These are phyloP conservation scores for Trachythela sp. DNA, from an alignment of 64 coral and sea anemone genomes.

Conservation along the genomic window DNA sequence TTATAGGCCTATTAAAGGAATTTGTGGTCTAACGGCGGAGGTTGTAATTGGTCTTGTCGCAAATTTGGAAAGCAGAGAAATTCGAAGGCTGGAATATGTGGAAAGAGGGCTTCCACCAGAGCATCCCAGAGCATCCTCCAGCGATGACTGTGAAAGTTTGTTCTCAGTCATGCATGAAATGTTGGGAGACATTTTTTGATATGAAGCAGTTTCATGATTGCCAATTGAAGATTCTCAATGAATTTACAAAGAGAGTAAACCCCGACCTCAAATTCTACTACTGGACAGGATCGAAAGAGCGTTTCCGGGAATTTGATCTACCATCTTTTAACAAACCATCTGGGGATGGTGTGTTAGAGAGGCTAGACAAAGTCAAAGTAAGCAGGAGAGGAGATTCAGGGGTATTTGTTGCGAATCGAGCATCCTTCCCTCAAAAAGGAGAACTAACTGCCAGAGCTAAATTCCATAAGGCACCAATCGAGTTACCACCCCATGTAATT, in stretches of 20 bases:
- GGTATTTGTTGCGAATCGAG: conserved; percentile 63
- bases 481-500: conserved; percentile 62
- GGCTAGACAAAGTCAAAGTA: conserved; percentile 31
- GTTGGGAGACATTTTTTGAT: conserved; percentile 40
- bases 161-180: conserved; percentile 49
- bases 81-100: conserved; percentile 21
- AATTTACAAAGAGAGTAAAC: neutral
- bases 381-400: conserved; percentile 56
- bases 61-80: conserved; percentile 42
- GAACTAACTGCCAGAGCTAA: conserved; percentile 46
- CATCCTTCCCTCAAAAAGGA: conserved; percentile 57
- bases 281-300: conserved; percentile 50
- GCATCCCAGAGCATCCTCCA: conserved; percentile 38
- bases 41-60: conserved; percentile 45
- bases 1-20: conserved; percentile 43
- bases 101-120: conserved; percentile 33
- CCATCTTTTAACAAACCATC: conserved; percentile 49
- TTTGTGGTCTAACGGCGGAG: conserved; percentile 50
- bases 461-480: conserved; percentile 47
- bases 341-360: conserved; percentile 45
- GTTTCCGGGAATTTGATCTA: conserved; percentile 44
- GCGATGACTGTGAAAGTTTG: conserved; percentile 58
- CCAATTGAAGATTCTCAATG: conserved; percentile 36
- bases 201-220: conserved; percentile 36
- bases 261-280: no score